Evolutionary conservation across 2,113 vertebrate genomes (phyloP), one percentile per base, ranked within the genome.

Genomic region (Cyprinodon variegatus): DNA sequence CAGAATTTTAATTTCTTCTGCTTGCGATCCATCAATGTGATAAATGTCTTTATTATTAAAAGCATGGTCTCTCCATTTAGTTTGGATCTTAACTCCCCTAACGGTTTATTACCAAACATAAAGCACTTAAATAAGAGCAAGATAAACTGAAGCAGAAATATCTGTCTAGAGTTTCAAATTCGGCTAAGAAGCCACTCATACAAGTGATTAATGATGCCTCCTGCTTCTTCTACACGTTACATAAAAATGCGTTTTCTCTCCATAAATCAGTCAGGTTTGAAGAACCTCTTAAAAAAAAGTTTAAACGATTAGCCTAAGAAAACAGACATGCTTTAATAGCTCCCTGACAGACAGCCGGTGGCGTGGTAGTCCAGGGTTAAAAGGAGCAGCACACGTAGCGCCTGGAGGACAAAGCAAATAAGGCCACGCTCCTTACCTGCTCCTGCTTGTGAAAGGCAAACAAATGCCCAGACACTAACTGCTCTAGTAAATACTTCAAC

Each of bases 381-480:
- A 65, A 53, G 29, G 70, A 57, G 4, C 50, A 8, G 60, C 36
- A 38, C 63, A 38, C 2, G 63, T 83, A 48, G 65, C 78, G 77
- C 79, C 70, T 46, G 8, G 29, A 43, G 74, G 57, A 74, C 74
- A 83, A 71, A 10, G 70, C 82, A 86, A 84, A 91, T 65, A 87
- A 8, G 11, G 38, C 66, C 88, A 74, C 73, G 17, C 86, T 72
- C 68, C 85, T 45, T 57, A 60, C 73, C 63, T 65, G 76, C 76
- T 78, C 62, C 78, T 71, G 74, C 68, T 87, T 85, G 87, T 72
- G 60, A 60, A 81, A 82, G 74, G 80, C 79, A 83, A 86, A 90
- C 78, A 85, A 48, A 75, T 6, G 65, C 70, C 59, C 59, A 43
- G 70, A 86, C 82, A 64, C 75, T 64, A 63, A 68, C 36, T 7